These are phyloP conservation scores for Psephotus haematonotus DNA, from an alignment of 2,113 vertebrate genomes.

Conservation along the genomic window DNA sequence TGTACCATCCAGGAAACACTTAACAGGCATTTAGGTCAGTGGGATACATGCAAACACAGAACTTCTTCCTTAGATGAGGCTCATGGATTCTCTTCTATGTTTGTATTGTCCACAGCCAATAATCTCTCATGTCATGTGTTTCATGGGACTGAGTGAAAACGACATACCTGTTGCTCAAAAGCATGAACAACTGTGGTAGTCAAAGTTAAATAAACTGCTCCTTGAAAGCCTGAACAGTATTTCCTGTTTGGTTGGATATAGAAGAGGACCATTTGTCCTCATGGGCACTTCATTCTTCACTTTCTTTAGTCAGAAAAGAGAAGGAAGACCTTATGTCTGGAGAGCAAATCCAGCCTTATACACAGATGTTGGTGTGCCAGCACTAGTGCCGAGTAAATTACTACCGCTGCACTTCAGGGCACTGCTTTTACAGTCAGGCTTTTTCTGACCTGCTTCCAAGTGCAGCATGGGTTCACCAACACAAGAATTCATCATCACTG, in stretches of 20 bases:
- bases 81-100: not conserved
- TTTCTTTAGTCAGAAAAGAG: not conserved
- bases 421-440: not conserved
- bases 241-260: not conserved
- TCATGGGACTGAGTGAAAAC: not conserved
- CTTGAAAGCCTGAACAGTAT: not conserved
- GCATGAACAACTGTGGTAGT: not conserved
- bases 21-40: not conserved
- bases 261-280: not conserved
- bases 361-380: not conserved
- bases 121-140: not conserved
- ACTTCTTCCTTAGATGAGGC: not conserved
- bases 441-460: not conserved
- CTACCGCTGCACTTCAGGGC: not conserved
- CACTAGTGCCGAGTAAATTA: not conserved
- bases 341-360: not conserved
- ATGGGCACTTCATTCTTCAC: not conserved
- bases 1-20: not conserved
- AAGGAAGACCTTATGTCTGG: not conserved
- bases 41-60: not conserved
- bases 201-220: not conserved
- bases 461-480: not conserved
- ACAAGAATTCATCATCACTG: not conserved
- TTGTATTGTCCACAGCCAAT: not conserved
- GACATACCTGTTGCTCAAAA: not conserved